phyloP scores from a whole-genome alignment of 1,140 invertebrate species.

The Brachionus sp. region DNA sequence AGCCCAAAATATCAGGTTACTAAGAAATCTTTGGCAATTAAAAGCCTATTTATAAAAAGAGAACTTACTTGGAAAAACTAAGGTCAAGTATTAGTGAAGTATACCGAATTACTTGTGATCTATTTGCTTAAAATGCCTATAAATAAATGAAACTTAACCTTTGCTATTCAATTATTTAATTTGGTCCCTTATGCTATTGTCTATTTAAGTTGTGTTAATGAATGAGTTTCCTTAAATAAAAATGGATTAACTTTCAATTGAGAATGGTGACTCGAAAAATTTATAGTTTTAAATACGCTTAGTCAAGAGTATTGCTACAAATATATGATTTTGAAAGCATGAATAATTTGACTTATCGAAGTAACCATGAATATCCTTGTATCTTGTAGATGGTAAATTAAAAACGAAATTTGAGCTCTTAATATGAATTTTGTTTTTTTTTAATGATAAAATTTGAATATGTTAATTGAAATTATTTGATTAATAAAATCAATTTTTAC shows the following conservation, averaged over 20 bases:
- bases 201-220: neutral
- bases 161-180: neutral
- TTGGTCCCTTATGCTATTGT: neutral
- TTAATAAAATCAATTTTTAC: conserved; percentile 31
- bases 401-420: neutral
- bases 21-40: neutral
- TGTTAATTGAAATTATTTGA: conserved; percentile 32
- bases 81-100: neutral
- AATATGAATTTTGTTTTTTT: neutral
- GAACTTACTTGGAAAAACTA: neutral
- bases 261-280: neutral
- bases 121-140: neutral
- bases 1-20: neutral
- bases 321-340: too few species aligned
- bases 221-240: neutral
- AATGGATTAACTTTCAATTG: neutral
- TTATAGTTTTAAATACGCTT: neutral
- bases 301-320: neutral
- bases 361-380: neutral
- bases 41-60: neutral
- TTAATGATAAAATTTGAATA: neutral
- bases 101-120: neutral
- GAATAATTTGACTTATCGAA: neutral
- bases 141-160: neutral
- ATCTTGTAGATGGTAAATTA: neutral